A percentile compares a stretch with the other conserved stretches of the same genome.
These are phyloP conservation scores for Papilio glaucus DNA, from an alignment of 1,140 invertebrate genomes.

Conservation along the genomic window DNA sequence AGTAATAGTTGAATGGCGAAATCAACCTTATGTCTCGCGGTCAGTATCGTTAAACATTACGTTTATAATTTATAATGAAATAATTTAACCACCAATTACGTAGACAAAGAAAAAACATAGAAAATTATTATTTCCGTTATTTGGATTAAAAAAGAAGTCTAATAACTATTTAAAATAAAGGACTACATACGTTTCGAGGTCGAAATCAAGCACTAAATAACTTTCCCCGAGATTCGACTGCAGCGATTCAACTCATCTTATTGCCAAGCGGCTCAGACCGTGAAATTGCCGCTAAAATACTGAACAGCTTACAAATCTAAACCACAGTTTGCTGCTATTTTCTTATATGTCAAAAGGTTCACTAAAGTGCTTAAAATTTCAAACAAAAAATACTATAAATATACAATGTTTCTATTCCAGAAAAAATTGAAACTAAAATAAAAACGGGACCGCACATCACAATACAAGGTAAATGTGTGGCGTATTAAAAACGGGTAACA, in stretches of 20 bases:
- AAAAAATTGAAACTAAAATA: too few species aligned
- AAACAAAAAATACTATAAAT: too few species aligned
- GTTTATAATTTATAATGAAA: too few species aligned
- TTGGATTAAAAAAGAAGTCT: background rate
- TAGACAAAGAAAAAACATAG: background rate
- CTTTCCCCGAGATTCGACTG: conserved; percentile 31
- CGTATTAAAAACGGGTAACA: too few species aligned
- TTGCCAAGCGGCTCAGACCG: conserved; percentile 33
- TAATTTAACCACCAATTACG: too few species aligned
- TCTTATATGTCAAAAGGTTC: conserved; percentile 2
- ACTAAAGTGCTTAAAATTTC: background rate
- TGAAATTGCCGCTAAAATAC: conserved; percentile 34
- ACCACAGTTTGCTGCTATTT: conserved; percentile 7
- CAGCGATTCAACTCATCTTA: conserved; percentile 33
- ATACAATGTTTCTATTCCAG: too few species aligned
- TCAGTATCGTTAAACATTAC: too few species aligned
- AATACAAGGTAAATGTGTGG: too few species aligned
- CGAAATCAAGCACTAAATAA: conserved; percentile 36
- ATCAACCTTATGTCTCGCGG: too few species aligned
- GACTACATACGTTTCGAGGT: conserved; percentile 25
- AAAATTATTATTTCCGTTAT: background rate
- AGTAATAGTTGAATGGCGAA: too few species aligned
- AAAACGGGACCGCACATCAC: too few species aligned
- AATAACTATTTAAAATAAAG: conserved; percentile 19
- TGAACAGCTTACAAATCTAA: conserved; percentile 30